Base-by-base conservation (phyloP, 1,140 invertebrate genomes). In the Microplitis mediator region DNA sequence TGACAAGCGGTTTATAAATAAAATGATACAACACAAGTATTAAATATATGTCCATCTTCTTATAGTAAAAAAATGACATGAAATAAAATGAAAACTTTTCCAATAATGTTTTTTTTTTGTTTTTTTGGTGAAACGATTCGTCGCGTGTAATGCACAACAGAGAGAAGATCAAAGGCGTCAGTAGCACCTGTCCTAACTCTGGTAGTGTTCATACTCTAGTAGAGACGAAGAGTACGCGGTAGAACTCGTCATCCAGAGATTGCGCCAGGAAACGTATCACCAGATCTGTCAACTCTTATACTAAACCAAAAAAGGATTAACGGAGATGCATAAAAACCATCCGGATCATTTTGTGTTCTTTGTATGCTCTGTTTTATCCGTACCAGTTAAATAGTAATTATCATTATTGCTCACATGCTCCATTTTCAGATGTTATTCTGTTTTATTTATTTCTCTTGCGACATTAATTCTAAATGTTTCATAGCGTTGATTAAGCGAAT, bases 81-180 rank as follows among this genome's bases (percentile, higher is more conserved):
- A 23, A 39, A 39, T 0, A 39, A 39, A 45, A 45, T 45, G 11
- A 45, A 45, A 45, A 3, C 6, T 11, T 1, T 45, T 11, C 11
- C 39, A 9, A 9, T 45, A 45, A 45, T 45, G 6, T 45, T 45
- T 9, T 45, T 45, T 45, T 11, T 6, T 3, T 3, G 36, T 8
- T 45, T 45, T 45, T 45, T 45, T 45, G 39, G 39, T 14, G n/a
- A 64, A 14, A 32, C 4, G 50, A 4, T 45, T 79, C 80, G 79
- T 81, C 80, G 75, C 75, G 39, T 71, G 50, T 36, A 76, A 72
- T 73, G 70, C 79, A 78, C 80, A 85, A 84, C 81, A 76, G 77
- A 80, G 79, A 84, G 82, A 84, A 87, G 86, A 87, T 87, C 86
- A 87, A 87, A 87, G 86, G 85, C 85, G 85, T 86, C 86, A 87